phyloP scores from a whole-genome alignment of 2,797 vertebrate species.

The Hippopotamyrus pictus region DNA sequence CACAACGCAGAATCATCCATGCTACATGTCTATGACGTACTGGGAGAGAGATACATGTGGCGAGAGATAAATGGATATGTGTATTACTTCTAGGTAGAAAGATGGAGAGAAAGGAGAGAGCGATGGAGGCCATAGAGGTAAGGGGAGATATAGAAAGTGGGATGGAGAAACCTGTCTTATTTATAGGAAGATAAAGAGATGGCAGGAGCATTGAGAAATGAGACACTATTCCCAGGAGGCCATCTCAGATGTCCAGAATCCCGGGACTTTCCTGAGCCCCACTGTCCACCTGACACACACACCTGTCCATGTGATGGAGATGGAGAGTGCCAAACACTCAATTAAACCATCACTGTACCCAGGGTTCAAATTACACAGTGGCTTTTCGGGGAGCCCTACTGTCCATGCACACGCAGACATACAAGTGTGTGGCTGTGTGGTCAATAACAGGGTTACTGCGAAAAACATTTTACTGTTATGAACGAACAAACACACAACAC shows the following conservation, averaged over 20 bases:
- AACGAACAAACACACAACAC: background rate
- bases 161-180: background rate
- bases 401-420: background rate
- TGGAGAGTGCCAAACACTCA: background rate
- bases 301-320: background rate
- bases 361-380: background rate
- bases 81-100: background rate
- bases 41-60: background rate
- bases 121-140: background rate
- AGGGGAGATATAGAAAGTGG: background rate
- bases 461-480: background rate
- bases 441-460: background rate
- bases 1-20: background rate
- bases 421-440: background rate
- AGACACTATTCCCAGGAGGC: background rate
- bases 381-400: background rate
- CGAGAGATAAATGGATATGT: background rate
- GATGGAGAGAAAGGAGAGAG: background rate
- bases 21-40: background rate
- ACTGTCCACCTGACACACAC: background rate
- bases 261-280: conserved; percentile 12
- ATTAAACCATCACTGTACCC: background rate
- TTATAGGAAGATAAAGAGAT: background rate
- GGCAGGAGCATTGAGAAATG: background rate
- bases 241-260: background rate